Percentiles rank a stretch among this genome's conserved stretches.
phyloP scores from a whole-genome alignment of 1,140 invertebrate species.

The Drosophila seguyi region DNA sequence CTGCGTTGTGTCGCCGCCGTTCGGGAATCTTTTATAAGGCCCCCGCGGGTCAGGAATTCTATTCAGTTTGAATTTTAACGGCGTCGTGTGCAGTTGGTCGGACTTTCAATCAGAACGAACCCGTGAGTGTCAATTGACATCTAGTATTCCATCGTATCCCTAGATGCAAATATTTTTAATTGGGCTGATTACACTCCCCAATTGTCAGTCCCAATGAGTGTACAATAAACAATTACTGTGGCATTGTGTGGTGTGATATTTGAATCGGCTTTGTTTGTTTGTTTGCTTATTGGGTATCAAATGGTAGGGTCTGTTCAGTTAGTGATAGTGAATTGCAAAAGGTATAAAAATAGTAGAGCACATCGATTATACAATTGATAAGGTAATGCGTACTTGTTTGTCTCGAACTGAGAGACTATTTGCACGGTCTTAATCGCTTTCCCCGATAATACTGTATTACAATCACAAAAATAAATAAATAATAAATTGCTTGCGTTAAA shows the following conservation, averaged over 20 bases:
- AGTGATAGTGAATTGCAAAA: slow-evolving; percentile 15
- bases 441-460: not conserved
- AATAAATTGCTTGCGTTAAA: not conserved
- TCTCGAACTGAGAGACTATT: not conserved
- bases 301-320: slow-evolving; percentile 2
- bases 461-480: too few species aligned
- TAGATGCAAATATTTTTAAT: slow-evolving; percentile 44
- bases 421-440: too few species aligned
- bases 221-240: slow-evolving; percentile 16
- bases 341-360: slow-evolving; percentile 18
- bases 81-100: slow-evolving; percentile 50
- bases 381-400: not conserved
- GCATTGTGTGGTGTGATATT: slow-evolving; percentile 30
- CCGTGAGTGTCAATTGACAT: slow-evolving; percentile 47
- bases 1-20: slow-evolving; percentile 7
- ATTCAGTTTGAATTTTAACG: slow-evolving; percentile 68
- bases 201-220: slow-evolving; percentile 5
- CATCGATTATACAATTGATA: slow-evolving; percentile 16
- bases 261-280: slow-evolving; percentile 14
- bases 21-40: slow-evolving; percentile 60
- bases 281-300: not conserved
- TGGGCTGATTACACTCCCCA: slow-evolving; percentile 18
- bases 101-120: not conserved
- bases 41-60: slow-evolving; percentile 21
- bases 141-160: slow-evolving; percentile 21